These are phyloP conservation scores for Myotis findleyi DNA, from an alignment of 2,797 vertebrate species.

Conservation along the genomic window DNA sequence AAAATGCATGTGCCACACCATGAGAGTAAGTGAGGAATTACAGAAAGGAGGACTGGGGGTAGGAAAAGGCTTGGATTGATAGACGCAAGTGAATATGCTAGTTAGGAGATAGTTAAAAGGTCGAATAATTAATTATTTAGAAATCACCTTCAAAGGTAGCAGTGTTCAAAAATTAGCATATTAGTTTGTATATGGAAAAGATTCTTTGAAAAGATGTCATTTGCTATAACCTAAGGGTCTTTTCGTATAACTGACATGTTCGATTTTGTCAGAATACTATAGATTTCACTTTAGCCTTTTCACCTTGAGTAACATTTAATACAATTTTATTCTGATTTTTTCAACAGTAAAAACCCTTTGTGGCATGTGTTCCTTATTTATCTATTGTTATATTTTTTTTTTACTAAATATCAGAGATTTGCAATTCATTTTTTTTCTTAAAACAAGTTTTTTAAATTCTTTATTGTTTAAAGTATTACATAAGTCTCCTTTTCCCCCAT, in stretches of 20 bases:
- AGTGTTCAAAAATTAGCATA: slow-evolving; percentile 59
- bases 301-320: slow-evolving; percentile 29
- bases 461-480: too few relatives aligned
- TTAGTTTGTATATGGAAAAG: slow-evolving; percentile 43
- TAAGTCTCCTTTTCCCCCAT: too few relatives aligned
- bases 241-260: not conserved
- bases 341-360: slow-evolving; percentile 14
- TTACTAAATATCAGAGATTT: not conserved
- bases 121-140: slow-evolving; percentile 69
- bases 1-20: slow-evolving; percentile 64
- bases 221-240: slow-evolving; percentile 48
- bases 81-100: not conserved
- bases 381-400: slow-evolving; percentile 21
- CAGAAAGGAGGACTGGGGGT: not conserved
- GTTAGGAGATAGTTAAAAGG: slow-evolving; percentile 55
- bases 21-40: slow-evolving; percentile 48
- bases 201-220: slow-evolving; percentile 41
- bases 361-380: not conserved
- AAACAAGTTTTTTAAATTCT: too few relatives aligned
- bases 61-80: slow-evolving; percentile 26
- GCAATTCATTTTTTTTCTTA: slow-evolving; percentile 26
- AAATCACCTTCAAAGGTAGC: slow-evolving; percentile 64
- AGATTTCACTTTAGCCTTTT: slow-evolving; percentile 16
- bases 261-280: slow-evolving; percentile 47
- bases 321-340: not conserved